Base-by-base conservation (phyloP, 2,888 invertebrate genomes). In the Ormyrus nitidulus region DNA sequence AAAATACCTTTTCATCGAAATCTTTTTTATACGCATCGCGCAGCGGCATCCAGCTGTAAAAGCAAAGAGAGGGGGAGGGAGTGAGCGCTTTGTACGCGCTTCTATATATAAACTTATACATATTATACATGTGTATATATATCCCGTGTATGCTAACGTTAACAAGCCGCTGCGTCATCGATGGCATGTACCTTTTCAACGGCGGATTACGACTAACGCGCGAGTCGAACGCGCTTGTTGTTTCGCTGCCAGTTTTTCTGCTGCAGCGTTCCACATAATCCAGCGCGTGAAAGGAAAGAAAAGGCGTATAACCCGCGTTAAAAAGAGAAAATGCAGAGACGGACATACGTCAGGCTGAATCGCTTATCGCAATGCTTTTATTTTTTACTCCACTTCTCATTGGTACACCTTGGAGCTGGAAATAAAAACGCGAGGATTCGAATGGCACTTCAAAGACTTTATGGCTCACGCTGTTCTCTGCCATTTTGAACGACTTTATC, bases 271-370 rank as follows among this genome's bases (percentile, higher is more conserved):
- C 34, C 34, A 34, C 8, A 64, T 48, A 64, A n/a, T 9, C n/a
- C n/a, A n/a, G 54, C 65, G 54, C 65, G 58, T 65, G 46, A 73
- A 64, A 65, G 19, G 46, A 58, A 34, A 75, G n/a, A 66, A 58
- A 34, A 34, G 34, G 34, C 4, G 34, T 34, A 34, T 75, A 62
- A 8, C 19, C 48, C 46, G 48, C 9, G 64, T 2, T 11, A 48
- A 44, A 61, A 5, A 75, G 34, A 66, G 49, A 54, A 65, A 13
- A 58, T 11, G n/a, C 64, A 6, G 58, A 4, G 34, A 8, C 46
- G 44, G 13, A 59, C 11, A 19, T 34, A 34, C 51, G 61, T 66
- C 66, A 51, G 34, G n/a, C 48, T 58, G 34, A 66, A 58, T 75
- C 34, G 74, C 51, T 66, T 51, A 51, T 59, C 59, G 54, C 1